These are phyloP conservation scores for Haliclona indistincta DNA, from an alignment of 37 sponge, comb jelly and placozoan species.

Conservation along the genomic window DNA sequence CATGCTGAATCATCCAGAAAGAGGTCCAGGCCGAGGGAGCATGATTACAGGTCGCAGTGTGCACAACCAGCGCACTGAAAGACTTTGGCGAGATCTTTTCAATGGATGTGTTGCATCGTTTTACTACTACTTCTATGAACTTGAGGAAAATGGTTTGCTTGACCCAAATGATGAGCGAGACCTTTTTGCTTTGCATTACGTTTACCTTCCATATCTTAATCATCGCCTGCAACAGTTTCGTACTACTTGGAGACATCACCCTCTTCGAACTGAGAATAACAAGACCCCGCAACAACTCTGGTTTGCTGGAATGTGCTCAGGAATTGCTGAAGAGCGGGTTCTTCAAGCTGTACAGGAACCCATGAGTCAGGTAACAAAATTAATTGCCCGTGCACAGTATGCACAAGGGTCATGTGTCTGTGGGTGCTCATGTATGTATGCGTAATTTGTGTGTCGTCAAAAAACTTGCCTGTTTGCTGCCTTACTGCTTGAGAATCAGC, in stretches of 20 bases:
- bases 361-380: no score
- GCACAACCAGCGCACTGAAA: conserved; percentile 58
- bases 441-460: no score
- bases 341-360: conserved; percentile 4
- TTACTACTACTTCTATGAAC: conserved; percentile 27
- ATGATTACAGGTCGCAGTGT: conserved; percentile 60
- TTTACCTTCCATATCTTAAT: conserved; percentile 27
- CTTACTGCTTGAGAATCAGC: no score
- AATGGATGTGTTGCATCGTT: conserved; percentile 7
- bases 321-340: background rate
- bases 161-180: conserved; percentile 9
- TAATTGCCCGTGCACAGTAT: no score
- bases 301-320: conserved; percentile 8
- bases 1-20: conserved; percentile 52
- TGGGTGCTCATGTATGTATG: no score
- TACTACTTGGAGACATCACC: conserved; percentile 30
- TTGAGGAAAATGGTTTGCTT: conserved; percentile 22
- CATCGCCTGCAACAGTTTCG: conserved; percentile 17
- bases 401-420: no score
- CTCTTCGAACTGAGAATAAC: conserved; percentile 13
- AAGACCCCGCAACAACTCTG: conserved; percentile 33
- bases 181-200: conserved; percentile 43
- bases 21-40: conserved; percentile 39
- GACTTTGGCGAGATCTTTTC: conserved; percentile 58
- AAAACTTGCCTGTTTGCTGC: no score